Base-by-base conservation (phyloP, 2,888 invertebrate genomes). In the Aphidius colemani region DNA sequence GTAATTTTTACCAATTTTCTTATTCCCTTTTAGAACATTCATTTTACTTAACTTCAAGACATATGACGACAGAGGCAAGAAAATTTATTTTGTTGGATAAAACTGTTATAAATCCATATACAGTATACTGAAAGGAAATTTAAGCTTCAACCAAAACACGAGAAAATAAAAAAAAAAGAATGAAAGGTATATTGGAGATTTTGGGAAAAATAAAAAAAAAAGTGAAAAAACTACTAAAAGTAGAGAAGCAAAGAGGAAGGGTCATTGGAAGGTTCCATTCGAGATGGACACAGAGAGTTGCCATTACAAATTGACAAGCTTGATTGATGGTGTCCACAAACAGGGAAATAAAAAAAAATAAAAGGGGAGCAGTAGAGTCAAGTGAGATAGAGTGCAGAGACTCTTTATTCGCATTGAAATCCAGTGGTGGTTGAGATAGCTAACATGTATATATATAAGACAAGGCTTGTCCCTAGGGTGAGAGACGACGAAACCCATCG, bases 241-340 rank as follows among this genome's bases (percentile, higher is more conserved):
- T 66, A 66, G 63, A 65, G 64, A 67, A 58, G 55, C 46, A 64
- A 49, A 57, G 39, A 60, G 66, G 59, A 68, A 66, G 67, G 64
- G 55, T 66, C 58, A 63, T 44, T 56, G 66, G 66, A 64, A 67
- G 76, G 75, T 75, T 73, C 74, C 73, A 69, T 71, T 72, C 75
- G 77, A 79, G 79, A 81, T 80, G 82, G 80, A 79, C 82, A 80
- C 77, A 75, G 80, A 78, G 81, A 83, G 81, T 82, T 82, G 83
- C 84, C 84, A 84, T 84, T 84, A 84, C 83, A 83, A 83, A 83
- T 83, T 85, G 85, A 85, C 85, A 84, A 84, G 81, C 79, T 83
- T 85, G 85, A 85, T 85, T 84, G 84, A 85, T 85, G 84, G 82
- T 78, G 76, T 67, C 70, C 69, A 71, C 72, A 71, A 69, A 63